Conservation (phyloP, 92 coral and sea anemone species). For the Scolanthus callimorphus region DNA sequence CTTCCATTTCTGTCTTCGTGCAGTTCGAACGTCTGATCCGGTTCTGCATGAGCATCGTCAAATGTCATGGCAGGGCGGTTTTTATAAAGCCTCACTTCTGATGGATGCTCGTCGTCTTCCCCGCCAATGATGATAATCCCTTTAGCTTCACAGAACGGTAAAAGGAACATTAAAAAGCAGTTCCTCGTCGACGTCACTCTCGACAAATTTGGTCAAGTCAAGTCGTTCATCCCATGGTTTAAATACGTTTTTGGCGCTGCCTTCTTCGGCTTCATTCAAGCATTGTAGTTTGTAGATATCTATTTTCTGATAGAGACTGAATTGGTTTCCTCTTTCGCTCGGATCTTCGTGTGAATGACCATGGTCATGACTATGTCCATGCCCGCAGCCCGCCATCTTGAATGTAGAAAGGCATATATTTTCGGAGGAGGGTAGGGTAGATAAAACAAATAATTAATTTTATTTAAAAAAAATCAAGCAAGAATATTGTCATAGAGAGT, state of each 20-base stretch:
- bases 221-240: conserved; percentile 90
- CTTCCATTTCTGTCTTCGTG: conserved; percentile 84
- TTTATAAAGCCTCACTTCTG: conserved; percentile 87
- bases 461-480: too few species aligned
- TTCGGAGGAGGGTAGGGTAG: too few species aligned
- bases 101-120: conserved; percentile 84
- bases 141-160: conserved; percentile 84
- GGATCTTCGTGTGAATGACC: conserved; percentile 73
- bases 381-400: conserved; percentile 98
- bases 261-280: conserved; percentile 94
- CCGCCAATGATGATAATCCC: conserved; percentile 91
- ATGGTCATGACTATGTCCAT: conserved; percentile 37
- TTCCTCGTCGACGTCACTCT: conserved; percentile 95
- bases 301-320: conserved; percentile 78
- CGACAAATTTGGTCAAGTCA: conserved; percentile 81
- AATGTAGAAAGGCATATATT: conserved; percentile 2
- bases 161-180: conserved; percentile 89
- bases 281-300: conserved; percentile 85
- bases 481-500: too few species aligned
- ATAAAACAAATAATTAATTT: too few species aligned
- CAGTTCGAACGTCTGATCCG: conserved; percentile 90
- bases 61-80: conserved; percentile 95
- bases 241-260: conserved; percentile 82
- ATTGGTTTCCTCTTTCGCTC: conserved; percentile 79
- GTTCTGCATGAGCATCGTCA: conserved; percentile 79